Percentiles rank a stretch among this genome's conserved stretches.
Conservation (phyloP, 2,888 invertebrate species). For the Entomobrya multifasciata region DNA sequence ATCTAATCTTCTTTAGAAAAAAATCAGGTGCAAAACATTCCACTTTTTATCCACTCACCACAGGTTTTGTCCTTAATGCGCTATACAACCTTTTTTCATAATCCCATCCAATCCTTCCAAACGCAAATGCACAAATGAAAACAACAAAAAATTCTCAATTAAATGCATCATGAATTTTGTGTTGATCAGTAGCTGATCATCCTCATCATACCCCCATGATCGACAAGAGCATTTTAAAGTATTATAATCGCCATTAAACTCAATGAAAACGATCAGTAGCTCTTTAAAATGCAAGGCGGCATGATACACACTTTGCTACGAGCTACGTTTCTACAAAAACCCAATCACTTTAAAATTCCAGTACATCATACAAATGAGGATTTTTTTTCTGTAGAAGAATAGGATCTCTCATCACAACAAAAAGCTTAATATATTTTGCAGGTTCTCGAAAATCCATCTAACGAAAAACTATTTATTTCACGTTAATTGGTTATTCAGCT, state of each 20-base stretch:
- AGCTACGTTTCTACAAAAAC: background rate
- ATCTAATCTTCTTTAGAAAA: too few species aligned
- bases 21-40: too few species aligned
- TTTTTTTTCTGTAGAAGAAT: constrained; percentile 19
- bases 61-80: too few species aligned
- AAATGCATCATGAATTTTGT: background rate
- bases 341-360: background rate
- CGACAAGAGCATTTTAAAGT: background rate
- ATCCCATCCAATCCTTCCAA: background rate
- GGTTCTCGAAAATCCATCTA: background rate
- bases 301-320: background rate
- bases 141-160: background rate
- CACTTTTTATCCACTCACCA: too few species aligned
- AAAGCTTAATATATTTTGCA: background rate
- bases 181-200: background rate
- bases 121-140: background rate
- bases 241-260: constrained; percentile 14
- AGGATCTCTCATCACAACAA: too few species aligned
- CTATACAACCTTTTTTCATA: too few species aligned
- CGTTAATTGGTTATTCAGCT: constrained; percentile 67
- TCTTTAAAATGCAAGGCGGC: constrained; percentile 38
- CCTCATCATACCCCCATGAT: background rate
- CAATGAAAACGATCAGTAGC: constrained; percentile 31
- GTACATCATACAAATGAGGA: background rate
- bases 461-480: constrained; percentile 9